Evolutionary conservation across 2,797 vertebrate species (phyloP).

Genomic region (Fundulus diaphanus): DNA sequence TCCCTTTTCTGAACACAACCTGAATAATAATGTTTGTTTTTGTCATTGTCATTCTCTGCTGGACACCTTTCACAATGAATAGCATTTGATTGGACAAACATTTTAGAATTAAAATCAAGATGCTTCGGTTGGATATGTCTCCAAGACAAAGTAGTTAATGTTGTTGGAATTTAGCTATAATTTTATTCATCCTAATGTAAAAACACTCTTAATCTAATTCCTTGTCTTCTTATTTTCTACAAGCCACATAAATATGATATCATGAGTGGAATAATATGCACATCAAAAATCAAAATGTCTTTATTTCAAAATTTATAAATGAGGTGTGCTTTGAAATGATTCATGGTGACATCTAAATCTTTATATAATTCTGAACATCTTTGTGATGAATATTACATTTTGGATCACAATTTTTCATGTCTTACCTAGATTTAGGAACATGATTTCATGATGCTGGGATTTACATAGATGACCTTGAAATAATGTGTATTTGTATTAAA

Average conservation of each 20-base stretch:
- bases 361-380: no score
- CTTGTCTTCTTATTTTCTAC: no score
- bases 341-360: not conserved
- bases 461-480: not conserved
- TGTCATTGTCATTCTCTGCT: not conserved
- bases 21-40: not conserved
- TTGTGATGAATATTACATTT: not conserved
- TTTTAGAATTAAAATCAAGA: not conserved
- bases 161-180: not conserved
- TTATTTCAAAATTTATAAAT: no score
- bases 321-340: not conserved
- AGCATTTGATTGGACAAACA: not conserved
- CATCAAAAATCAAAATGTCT: not conserved
- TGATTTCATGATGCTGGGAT: not conserved
- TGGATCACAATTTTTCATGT: not conserved
- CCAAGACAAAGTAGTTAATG: not conserved
- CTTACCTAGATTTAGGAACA: not conserved
- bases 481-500: not conserved
- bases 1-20: not conserved
- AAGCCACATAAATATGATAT: no score
- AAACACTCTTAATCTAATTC: no score
- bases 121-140: not conserved
- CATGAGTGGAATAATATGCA: no score
- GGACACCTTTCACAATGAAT: not conserved
- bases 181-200: not conserved